These are phyloP conservation scores for Gryllus bimaculatus DNA, from an alignment of 1,140 invertebrate species.

Conservation along the genomic window DNA sequence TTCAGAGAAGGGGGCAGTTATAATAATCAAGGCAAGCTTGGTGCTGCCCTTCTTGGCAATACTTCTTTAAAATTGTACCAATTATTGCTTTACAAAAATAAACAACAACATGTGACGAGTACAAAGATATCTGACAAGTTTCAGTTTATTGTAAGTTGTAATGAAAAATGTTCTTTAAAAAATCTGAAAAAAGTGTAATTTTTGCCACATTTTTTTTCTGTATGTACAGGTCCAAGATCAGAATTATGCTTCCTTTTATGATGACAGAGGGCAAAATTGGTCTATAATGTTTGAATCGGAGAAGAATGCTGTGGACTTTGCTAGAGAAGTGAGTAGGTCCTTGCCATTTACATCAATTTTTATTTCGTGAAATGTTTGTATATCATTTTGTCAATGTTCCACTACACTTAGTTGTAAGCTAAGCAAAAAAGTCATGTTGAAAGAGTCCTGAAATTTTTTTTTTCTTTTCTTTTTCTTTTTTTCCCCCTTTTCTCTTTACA, in stretches of 20 bases:
- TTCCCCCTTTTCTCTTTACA: too few relatives aligned
- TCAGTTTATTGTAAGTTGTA: constrained; percentile 28
- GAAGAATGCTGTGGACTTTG: constrained; percentile 30
- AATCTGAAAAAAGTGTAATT: neutral
- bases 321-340: constrained; percentile 28
- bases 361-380: neutral
- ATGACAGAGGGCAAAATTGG: constrained; percentile 34
- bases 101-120: constrained; percentile 33
- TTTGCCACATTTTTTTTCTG: constrained; percentile 6
- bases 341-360: too few relatives aligned
- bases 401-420: too few relatives aligned
- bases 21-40: constrained; percentile 31
- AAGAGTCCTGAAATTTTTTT: too few relatives aligned
- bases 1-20: constrained; percentile 33
- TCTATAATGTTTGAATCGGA: constrained; percentile 34
- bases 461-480: too few relatives aligned
- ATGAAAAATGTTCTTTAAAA: neutral
- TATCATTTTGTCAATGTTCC: too few relatives aligned
- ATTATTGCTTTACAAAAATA: constrained; percentile 34
- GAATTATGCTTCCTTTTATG: constrained; percentile 36
- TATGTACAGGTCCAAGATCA: constrained; percentile 28
- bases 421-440: too few relatives aligned
- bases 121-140: constrained; percentile 31
- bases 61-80: constrained; percentile 29
- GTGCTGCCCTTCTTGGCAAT: constrained; percentile 34